Conservation (phyloP, 2,888 invertebrate species). For the Coelopa pilipes region DNA sequence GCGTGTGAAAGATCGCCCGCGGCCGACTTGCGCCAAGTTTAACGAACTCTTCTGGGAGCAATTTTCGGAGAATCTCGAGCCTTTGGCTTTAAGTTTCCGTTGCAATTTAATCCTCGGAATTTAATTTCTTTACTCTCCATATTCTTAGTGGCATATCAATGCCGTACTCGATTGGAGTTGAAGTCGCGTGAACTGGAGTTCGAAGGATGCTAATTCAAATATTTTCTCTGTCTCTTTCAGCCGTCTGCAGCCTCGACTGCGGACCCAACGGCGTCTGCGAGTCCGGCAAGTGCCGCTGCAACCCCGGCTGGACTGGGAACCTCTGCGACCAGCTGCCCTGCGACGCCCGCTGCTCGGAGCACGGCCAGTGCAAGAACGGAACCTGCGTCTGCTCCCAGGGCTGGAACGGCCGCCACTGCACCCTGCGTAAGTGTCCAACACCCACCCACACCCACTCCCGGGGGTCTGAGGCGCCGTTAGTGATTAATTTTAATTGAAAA, state of each 20-base stretch:
- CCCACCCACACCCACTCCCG: background rate
- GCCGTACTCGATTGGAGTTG: no score
- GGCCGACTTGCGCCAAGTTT: no score
- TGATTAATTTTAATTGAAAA: background rate
- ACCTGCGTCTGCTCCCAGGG: conserved; percentile 97
- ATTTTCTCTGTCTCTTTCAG: conserved; percentile 68
- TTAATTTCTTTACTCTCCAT: no score
- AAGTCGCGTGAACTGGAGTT: no score
- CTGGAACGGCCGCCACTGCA: conserved; percentile 98
- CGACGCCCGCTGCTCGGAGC: conserved; percentile 90
- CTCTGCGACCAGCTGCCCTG: conserved; percentile 93
- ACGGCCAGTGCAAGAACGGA: conserved; percentile 97
- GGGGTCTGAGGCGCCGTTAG: no score
- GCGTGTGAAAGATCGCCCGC: no score
- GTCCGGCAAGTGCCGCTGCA: conserved; percentile 90
- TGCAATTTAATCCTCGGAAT: no score
- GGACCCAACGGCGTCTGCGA: conserved; percentile 94
- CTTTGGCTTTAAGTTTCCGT: no score
- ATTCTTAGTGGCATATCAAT: no score
- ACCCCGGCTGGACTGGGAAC: conserved; percentile 92
- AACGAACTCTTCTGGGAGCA: no score
- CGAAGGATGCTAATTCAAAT: no score
- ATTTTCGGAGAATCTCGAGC: no score
- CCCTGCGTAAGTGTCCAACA: conserved; percentile 82
- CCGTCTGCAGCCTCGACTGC: conserved; percentile 92